These are phyloP conservation scores for Probaryconus sp. DNA, from an alignment of 1,140 invertebrate species.

Conservation along the genomic window DNA sequence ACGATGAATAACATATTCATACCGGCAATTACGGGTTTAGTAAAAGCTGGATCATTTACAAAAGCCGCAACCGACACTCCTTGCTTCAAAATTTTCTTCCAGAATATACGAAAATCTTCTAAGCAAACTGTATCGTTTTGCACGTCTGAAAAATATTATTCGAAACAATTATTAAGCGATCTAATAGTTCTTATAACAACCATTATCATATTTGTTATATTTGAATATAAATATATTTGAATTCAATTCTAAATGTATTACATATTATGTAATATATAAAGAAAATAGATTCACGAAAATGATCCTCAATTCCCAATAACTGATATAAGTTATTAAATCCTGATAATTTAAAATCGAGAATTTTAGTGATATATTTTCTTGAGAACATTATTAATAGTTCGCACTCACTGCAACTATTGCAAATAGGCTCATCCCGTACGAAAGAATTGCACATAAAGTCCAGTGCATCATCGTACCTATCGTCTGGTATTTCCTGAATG, in stretches of 20 bases:
- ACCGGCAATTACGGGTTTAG: constrained; percentile 66
- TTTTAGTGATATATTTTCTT: too few relatives aligned
- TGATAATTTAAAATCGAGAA: too few relatives aligned
- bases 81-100: constrained; percentile 58
- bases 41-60: constrained; percentile 48
- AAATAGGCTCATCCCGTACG: constrained; percentile 66
- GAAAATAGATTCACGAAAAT: too few relatives aligned
- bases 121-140: constrained; percentile 55
- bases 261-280: too few relatives aligned
- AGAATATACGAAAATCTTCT: constrained; percentile 49
- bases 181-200: too few relatives aligned
- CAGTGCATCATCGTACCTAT: constrained; percentile 67
- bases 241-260: too few relatives aligned
- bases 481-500: constrained; percentile 72
- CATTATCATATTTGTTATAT: too few relatives aligned
- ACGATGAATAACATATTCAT: constrained; percentile 59
- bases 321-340: too few relatives aligned
- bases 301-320: too few relatives aligned
- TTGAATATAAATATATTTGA: not conserved
- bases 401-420: constrained; percentile 60
- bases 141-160: constrained; percentile 57
- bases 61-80: constrained; percentile 65
- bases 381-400: constrained; percentile 10
- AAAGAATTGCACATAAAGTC: constrained; percentile 69
- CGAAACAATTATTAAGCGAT: too few relatives aligned